Conservation (phyloP, 2,888 invertebrate species). For the Hyposoter dolosus region DNA sequence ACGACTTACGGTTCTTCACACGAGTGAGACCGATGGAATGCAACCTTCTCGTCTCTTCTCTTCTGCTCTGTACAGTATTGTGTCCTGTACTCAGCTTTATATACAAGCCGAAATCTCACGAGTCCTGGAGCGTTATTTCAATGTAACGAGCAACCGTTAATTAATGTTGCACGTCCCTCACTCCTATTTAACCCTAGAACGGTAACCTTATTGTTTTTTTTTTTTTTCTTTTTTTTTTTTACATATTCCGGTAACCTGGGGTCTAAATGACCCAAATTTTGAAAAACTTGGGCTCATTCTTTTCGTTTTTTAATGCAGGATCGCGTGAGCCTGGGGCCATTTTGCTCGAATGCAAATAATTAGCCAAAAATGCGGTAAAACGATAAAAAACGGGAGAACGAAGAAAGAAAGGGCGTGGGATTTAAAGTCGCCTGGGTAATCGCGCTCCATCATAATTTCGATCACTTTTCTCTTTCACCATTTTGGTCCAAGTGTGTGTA, state of each 20-base stretch:
- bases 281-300: too few species aligned
- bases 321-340: too few species aligned
- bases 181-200: not conserved
- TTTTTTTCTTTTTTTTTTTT: too few species aligned
- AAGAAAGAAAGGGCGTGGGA: too few species aligned
- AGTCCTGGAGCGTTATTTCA: slow-evolving; percentile 59
- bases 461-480: not conserved
- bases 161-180: slow-evolving; percentile 79
- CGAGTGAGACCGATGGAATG: slow-evolving; percentile 75
- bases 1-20: slow-evolving; percentile 76
- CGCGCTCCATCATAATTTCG: not conserved
- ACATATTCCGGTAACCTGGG: too few species aligned
- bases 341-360: too few species aligned
- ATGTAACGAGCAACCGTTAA: slow-evolving; percentile 81
- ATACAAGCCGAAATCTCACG: not conserved
- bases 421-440: not conserved
- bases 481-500: not conserved
- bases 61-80: not conserved
- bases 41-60: slow-evolving; percentile 54
- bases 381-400: too few species aligned
- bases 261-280: too few species aligned
- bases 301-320: too few species aligned
- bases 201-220: too few species aligned
- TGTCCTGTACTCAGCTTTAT: slow-evolving; percentile 17
- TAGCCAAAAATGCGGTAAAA: too few species aligned